These are phyloP conservation scores for Thysanoteuthis rhombus DNA, from an alignment of 2,888 invertebrate species.

Conservation along the genomic window DNA sequence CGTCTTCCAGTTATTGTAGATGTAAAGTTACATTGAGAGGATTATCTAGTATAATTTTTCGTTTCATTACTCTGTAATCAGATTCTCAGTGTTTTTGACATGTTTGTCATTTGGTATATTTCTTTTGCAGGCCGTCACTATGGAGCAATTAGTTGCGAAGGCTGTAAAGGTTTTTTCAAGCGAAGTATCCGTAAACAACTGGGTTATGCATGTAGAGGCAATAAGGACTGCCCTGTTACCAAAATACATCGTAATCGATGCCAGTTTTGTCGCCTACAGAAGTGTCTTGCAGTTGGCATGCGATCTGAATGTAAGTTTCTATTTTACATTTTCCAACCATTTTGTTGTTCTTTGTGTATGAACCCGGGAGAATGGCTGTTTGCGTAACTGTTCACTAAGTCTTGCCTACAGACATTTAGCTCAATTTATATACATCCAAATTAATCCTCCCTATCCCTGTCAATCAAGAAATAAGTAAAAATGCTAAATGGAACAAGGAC, in stretches of 20 bases:
- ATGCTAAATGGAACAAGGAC: too few relatives aligned
- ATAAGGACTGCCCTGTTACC: conserved; percentile 96
- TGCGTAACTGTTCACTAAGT: not conserved
- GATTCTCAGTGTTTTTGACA: not conserved
- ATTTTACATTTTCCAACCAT: not conserved
- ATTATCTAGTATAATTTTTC: not conserved
- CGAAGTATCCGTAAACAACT: conserved; percentile 95
- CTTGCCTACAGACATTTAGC: not conserved
- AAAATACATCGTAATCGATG: conserved; percentile 98
- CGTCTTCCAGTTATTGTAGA: too few relatives aligned
- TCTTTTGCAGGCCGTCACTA: conserved; percentile 81
- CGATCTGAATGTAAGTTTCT: conserved; percentile 91
- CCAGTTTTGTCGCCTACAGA: conserved; percentile 97
- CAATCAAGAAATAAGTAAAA: too few relatives aligned
- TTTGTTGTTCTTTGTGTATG: conserved; percentile 30
- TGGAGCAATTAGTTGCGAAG: conserved; percentile 90
- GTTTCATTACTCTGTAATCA: not conserved
- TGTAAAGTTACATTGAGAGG: too few relatives aligned
- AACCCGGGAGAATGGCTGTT: conserved; percentile 16
- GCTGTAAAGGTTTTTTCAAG: conserved; percentile 98
- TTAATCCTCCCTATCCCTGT: not conserved
- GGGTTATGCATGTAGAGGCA: conserved; percentile 95
- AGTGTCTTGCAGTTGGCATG: conserved; percentile 98
- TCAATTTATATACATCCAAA: not conserved
- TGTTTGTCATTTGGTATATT: not conserved